These are phyloP conservation scores for Esox lucius DNA, from an alignment of 2,797 vertebrate species.

Conservation along the genomic window DNA sequence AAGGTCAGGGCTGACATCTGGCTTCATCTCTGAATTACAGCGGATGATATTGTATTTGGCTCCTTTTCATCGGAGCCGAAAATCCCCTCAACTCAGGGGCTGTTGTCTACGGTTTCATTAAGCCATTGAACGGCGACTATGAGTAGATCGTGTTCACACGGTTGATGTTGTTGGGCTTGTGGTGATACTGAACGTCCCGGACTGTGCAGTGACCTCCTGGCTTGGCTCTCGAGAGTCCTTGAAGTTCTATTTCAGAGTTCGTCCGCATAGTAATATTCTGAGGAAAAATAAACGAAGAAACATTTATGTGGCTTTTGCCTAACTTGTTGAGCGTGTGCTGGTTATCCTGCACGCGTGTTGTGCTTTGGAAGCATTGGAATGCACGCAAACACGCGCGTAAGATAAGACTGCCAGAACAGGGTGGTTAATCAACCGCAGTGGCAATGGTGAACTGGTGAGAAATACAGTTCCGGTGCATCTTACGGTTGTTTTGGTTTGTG, in stretches of 20 bases:
- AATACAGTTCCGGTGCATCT: too few relatives aligned
- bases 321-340: too few relatives aligned
- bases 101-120: slow-evolving; percentile 56
- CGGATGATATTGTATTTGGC: slow-evolving; percentile 40
- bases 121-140: slow-evolving; percentile 25
- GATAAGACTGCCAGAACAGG: too few relatives aligned
- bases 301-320: too few relatives aligned
- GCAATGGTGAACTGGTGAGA: too few relatives aligned
- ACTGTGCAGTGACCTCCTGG: slow-evolving; percentile 15
- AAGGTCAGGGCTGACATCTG: slow-evolving; percentile 67
- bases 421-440: neutral
- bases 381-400: neutral
- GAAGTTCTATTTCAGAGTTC: neutral
- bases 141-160: neutral
- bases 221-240: slow-evolving; percentile 9
- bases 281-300: neutral
- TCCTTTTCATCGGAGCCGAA: slow-evolving; percentile 33
- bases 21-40: slow-evolving; percentile 47
- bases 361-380: neutral
- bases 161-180: slow-evolving; percentile 30
- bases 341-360: neutral
- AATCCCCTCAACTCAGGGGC: slow-evolving; percentile 32
- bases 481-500: too few relatives aligned
- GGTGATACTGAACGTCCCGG: slow-evolving; percentile 24
- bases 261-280: neutral